Evolutionary conservation across 2,888 invertebrate species (phyloP), one percentile per base, ranked within the genome.

Genomic region (Apomyelois bistriatella): DNA sequence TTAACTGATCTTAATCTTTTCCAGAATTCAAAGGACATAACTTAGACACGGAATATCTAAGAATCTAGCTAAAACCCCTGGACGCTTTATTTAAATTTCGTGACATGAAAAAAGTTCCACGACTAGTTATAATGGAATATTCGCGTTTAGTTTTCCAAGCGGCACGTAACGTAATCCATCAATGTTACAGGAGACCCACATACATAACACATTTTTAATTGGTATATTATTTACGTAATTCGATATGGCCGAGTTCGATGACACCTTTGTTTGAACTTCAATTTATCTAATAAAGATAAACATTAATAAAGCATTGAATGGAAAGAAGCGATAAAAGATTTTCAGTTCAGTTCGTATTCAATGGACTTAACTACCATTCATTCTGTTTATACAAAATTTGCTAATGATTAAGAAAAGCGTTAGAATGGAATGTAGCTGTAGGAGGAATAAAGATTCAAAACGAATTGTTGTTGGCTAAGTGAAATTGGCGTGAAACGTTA

Each of bases 121-220:
- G n/a, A 17, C 49, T 49, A 51, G 46, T 36, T 43, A 41, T 51
- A 53, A 55, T 53, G 41, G 52, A 55, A 58, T 40, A 55, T 57
- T 58, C 55, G 58, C 56, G 58, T 49, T 48, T 50, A 15, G 53
- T 46, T 53, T 50, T 46, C 42, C 38, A 36, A 38, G 47, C 40
- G 54, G 53, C 52, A 53, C 40, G 53, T 57, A 55, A 61, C 58
- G 52, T 58, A 57, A 61, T 61, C 56, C 47, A 59, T 61, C 59
- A 61, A 57, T 48, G 47, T 52, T 42, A 54, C 36, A 50, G 30
- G 35, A 47, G 53, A 55, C 54, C 54, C 47, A 52, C 28, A 49
- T 55, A 48, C 37, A 28, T 32, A 52, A 42, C 53, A 35, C 41
- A 41, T 10, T 41, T 40, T 22, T 22, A 56, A 53, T 55, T 49